Base-by-base conservation (phyloP, 2,797 vertebrate species). In the Sphaeramia orbicularis region DNA sequence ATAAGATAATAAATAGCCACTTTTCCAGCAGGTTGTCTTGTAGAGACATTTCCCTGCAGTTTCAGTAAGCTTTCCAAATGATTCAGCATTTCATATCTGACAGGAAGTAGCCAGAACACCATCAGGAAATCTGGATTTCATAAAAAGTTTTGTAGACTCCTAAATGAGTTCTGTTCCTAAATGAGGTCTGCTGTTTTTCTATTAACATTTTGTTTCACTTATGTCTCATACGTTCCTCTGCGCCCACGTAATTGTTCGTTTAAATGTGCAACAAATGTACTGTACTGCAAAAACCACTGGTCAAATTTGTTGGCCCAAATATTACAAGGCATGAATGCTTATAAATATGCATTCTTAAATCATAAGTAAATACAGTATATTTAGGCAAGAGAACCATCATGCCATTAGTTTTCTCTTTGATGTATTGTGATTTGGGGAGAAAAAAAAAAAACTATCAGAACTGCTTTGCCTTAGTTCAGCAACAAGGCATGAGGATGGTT, bases 1-100 rank as follows among this genome's bases (percentile, higher is more conserved):
- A 68, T 67, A 75, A 65, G 64, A 86, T 74, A 79, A 88, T 67
- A 75, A 82, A 90, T 49, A 72, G 40, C 24, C 2, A 52, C 50
- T 72, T 30, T 50, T 44, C 45, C 51, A 57, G 43, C 37, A 5
- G 54, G 24, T 67, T 75, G 57, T 62, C 30, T 63, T 42, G 30
- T 36, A 45, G 12, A 55, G 63, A 49, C 24, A 6, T 56, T 64
- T 19, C 42, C 9, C 21, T 53, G 19, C 37, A 45, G 24, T 44
- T 32, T 30, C 36, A 38, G 15, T 52, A 4, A 0, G 15, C 15
- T 15, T 15, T 38, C 4, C 49, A 44, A 15, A 19, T 61, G 19
- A 45, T 60, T 24, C 24, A 24, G 15, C 63, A 15, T 56, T 42
- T 65, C 18, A 57, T 62, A 19, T 44, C 19, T 65, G 43, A 40